These are phyloP conservation scores for Electrona antarctica DNA, from an alignment of 2,113 vertebrate species.

Conservation along the genomic window DNA sequence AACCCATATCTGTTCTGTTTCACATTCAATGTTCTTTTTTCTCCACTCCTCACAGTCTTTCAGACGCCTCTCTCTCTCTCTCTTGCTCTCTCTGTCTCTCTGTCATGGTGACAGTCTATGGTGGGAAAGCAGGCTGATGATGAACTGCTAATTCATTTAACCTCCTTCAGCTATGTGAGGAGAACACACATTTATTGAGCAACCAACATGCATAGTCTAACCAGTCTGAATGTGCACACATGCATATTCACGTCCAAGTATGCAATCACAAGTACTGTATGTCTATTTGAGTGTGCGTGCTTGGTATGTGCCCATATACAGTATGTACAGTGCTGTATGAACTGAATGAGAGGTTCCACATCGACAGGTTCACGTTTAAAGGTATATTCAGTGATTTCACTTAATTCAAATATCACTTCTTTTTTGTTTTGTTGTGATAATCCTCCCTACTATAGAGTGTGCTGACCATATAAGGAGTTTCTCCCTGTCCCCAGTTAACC, in stretches of 20 bases:
- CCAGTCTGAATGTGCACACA: background rate
- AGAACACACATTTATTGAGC: constrained; percentile 63
- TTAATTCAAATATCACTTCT: no score
- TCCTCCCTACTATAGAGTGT: no score
- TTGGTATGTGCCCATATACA: constrained; percentile 10
- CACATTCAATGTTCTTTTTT: background rate
- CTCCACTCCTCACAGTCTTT: background rate
- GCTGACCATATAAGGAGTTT: no score
- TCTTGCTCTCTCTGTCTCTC: constrained; percentile 19
- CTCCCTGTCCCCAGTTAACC: no score
- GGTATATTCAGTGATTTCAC: no score
- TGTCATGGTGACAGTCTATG: constrained; percentile 47
- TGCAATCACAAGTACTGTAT: background rate
- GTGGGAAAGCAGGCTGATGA: constrained; percentile 44
- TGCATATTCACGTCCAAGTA: constrained; percentile 1
- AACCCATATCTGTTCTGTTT: background rate
- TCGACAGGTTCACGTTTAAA: no score
- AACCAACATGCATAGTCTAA: constrained; percentile 14
- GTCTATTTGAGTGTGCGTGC: background rate
- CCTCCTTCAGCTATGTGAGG: constrained; percentile 51
- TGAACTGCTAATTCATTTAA: constrained; percentile 67
- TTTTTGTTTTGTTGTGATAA: no score
- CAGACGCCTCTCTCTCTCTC: constrained; percentile 26
- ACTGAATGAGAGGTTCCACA: no score
- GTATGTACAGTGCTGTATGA: no score